phyloP scores from a whole-genome alignment of 1,140 invertebrate species.

The Limonius californicus region DNA sequence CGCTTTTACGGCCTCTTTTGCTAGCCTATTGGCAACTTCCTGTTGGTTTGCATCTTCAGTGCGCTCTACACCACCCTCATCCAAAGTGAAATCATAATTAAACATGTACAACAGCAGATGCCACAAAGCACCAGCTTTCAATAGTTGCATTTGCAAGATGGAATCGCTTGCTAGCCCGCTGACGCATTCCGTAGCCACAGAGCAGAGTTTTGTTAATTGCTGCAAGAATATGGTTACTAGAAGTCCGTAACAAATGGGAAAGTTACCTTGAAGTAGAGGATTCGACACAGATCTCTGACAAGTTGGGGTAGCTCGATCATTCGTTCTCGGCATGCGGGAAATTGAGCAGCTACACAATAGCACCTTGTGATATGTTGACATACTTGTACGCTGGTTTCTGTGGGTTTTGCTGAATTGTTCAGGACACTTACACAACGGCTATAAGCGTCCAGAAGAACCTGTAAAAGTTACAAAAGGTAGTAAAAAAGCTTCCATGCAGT shows the following conservation, averaged over 20 bases:
- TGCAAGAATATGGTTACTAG: slow-evolving; percentile 41
- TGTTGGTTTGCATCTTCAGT: slow-evolving; percentile 77
- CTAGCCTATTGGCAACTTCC: slow-evolving; percentile 88
- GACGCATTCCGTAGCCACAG: slow-evolving; percentile 80
- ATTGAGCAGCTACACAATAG: slow-evolving; percentile 92
- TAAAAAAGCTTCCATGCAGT: too few relatives aligned
- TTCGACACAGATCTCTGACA: slow-evolving; percentile 82
- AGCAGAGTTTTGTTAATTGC: slow-evolving; percentile 76
- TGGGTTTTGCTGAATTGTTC: slow-evolving; percentile 69
- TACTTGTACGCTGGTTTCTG: slow-evolving; percentile 86
- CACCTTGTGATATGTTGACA: slow-evolving; percentile 89
- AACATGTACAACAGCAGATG: slow-evolving; percentile 89
- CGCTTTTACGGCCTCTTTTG: slow-evolving; percentile 80
- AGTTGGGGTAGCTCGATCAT: slow-evolving; percentile 84
- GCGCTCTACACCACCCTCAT: slow-evolving; percentile 91
- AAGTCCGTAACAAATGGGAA: neutral
- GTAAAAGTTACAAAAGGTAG: too few relatives aligned
- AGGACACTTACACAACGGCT: slow-evolving; percentile 88
- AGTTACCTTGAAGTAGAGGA: slow-evolving; percentile 83
- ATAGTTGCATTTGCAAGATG: slow-evolving; percentile 82
- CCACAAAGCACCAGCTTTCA: slow-evolving; percentile 91
- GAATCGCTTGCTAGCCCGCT: slow-evolving; percentile 77
- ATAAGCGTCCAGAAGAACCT: slow-evolving; percentile 83
- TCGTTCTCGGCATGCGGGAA: slow-evolving; percentile 83
- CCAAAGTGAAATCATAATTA: slow-evolving; percentile 95